Conservation (phyloP, 2,797 vertebrate genomes). For the Harpagifer antarcticus region DNA sequence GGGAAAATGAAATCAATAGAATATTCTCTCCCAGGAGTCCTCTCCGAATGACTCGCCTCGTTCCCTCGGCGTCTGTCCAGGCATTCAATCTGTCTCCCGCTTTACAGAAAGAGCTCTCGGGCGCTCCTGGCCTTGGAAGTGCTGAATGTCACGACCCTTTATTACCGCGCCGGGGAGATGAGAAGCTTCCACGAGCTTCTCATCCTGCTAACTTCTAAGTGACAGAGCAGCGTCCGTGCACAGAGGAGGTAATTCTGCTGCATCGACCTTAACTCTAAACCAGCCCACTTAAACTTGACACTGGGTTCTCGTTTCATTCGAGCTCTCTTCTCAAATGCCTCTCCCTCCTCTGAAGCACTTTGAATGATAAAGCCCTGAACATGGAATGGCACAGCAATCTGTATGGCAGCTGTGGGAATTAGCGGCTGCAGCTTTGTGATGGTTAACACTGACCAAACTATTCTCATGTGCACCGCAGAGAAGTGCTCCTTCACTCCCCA, state of each 20-base stretch:
- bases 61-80: slow-evolving; percentile 14
- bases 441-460: background rate
- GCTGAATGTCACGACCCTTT: slow-evolving; percentile 57
- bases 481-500: slow-evolving; percentile 7
- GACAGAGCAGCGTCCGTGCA: slow-evolving; percentile 38
- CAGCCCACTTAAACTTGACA: slow-evolving; percentile 55
- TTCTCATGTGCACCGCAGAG: background rate
- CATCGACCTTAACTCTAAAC: slow-evolving; percentile 67
- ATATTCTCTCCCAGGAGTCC: slow-evolving; percentile 50
- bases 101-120: slow-evolving; percentile 31
- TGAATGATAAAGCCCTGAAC: slow-evolving; percentile 17
- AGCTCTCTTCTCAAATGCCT: slow-evolving; percentile 32
- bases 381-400: slow-evolving; percentile 35
- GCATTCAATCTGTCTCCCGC: slow-evolving; percentile 42
- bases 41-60: slow-evolving; percentile 46
- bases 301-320: slow-evolving; percentile 41
- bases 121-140: slow-evolving; percentile 43
- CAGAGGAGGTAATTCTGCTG: slow-evolving; percentile 61
- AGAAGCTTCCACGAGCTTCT: slow-evolving; percentile 24
- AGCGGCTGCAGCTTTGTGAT: slow-evolving; percentile 15
- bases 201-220: slow-evolving; percentile 45
- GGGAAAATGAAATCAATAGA: slow-evolving; percentile 54
- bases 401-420: slow-evolving; percentile 13
- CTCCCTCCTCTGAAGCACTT: slow-evolving; percentile 16
- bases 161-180: slow-evolving; percentile 38